Conservation (phyloP, 1,140 invertebrate species). For the Idris sp. region DNA sequence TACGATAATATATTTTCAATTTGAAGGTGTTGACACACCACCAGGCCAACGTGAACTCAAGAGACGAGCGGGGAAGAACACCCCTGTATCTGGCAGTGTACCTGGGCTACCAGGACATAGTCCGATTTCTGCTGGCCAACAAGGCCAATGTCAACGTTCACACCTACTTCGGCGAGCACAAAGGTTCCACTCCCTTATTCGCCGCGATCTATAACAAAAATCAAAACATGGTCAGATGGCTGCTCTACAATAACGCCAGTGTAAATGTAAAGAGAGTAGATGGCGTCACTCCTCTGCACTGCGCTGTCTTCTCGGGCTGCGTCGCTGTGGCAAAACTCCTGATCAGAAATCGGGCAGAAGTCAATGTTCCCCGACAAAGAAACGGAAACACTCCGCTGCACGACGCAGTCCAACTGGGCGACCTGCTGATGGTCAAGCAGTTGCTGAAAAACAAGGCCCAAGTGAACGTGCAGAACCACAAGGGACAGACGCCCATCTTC, state of each 20-base stretch:
- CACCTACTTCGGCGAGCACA: not conserved
- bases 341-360: too few species aligned
- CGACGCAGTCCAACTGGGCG: conserved; percentile 22
- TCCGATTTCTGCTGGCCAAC: not conserved
- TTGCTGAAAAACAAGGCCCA: conserved; percentile 16
- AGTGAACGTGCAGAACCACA: conserved; percentile 6
- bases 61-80: conserved; percentile 6
- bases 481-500: conserved; percentile 26
- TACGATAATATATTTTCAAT: too few species aligned
- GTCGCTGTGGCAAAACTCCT: too few species aligned
- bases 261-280: conserved; percentile 16
- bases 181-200: conserved; percentile 14
- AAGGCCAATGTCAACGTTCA: conserved; percentile 3
- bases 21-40: conserved; percentile 1
- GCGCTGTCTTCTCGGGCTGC: too few species aligned
- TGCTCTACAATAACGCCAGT: conserved; percentile 10
- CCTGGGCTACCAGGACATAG: conserved; percentile 6
- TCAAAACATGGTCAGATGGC: conserved; percentile 18
- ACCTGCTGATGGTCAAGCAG: conserved; percentile 20
- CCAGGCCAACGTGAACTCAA: conserved; percentile 10
- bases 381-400: too few species aligned
- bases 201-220: conserved; percentile 24
- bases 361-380: too few species aligned
- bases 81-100: conserved; percentile 22
- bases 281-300: too few species aligned